Base-by-base conservation (phyloP, 2,113 vertebrate species). In the Chroicocephalus ridibundus region DNA sequence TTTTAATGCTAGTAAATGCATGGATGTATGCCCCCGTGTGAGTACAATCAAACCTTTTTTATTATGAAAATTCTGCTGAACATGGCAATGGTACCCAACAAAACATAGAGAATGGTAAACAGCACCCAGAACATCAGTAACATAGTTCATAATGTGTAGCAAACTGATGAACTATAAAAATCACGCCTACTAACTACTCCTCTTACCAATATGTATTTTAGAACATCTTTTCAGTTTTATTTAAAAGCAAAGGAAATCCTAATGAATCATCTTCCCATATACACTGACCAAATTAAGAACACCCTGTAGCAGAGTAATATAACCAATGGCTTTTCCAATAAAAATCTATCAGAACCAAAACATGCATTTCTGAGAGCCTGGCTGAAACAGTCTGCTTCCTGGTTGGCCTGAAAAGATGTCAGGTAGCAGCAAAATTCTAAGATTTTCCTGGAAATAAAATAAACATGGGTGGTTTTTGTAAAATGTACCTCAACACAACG, bases 191-290 rank as follows among this genome's bases (percentile, higher is more conserved):
- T 96, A 91, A 95, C 34, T 65, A 93, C 34, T 92, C 51, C 26
- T 95, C 69, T 78, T 40, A 93, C 34, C 24, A 71, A 32, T 54
- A 94, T 20, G 19, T 68, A 93, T 80, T 86, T 95, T 74, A 95
- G 49, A 64, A 95, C 86, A 88, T 83, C 55, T 94, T 93, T 95
- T 88, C 61, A 69, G n/a, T 89, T 95, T 95, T 66, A 93, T 88
- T 89, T 72, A 68, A 52, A 86, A 82, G 65, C 42, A 91, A 95
- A 87, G 34, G 40, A 85, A 94, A 93, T 18, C n/a, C 54, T 90
- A 92, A 87, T 29, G 32, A 91, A 86, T 91, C 34, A 80, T 47
- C 69, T 94, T n/a, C 10, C 9, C 81, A 92, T 49, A 64, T 0
- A 54, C 16, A 71, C 21, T 57, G 72, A 72, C 12, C 82, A 93